These are phyloP conservation scores for Myotis findleyi DNA, from an alignment of 2,797 vertebrate genomes.

Conservation along the genomic window DNA sequence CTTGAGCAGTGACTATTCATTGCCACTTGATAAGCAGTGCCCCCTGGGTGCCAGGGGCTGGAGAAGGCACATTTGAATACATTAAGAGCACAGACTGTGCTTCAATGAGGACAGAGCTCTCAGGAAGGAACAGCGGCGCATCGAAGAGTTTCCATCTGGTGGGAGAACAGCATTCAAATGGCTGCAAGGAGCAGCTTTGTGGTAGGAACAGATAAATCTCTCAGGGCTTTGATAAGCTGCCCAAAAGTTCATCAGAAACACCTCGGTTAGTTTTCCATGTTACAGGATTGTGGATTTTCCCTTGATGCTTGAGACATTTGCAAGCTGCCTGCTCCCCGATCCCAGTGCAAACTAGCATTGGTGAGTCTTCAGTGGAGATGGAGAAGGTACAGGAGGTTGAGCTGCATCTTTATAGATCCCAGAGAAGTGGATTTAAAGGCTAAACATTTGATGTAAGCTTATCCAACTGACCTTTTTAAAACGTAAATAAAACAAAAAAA, in stretches of 20 bases:
- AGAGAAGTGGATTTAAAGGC: background rate
- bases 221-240: background rate
- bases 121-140: constrained; percentile 21
- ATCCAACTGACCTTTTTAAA: background rate
- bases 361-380: background rate
- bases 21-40: constrained; percentile 72
- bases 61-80: constrained; percentile 71
- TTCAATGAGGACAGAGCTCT: constrained; percentile 69
- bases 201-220: background rate
- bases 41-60: constrained; percentile 54
- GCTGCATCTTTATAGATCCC: background rate
- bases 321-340: background rate
- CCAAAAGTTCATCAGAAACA: background rate
- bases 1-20: constrained; percentile 70
- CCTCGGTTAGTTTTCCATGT: background rate
- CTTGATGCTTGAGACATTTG: background rate
- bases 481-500: background rate
- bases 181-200: background rate
- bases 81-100: constrained; percentile 69
- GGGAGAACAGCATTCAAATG: background rate
- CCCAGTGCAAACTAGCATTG: background rate
- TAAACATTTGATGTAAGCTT: background rate
- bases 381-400: background rate
- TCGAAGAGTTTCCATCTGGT: constrained; percentile 45
- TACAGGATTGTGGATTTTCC: background rate